phyloP scores from a whole-genome alignment of 2,797 vertebrate genomes.

The Columba guinea region DNA sequence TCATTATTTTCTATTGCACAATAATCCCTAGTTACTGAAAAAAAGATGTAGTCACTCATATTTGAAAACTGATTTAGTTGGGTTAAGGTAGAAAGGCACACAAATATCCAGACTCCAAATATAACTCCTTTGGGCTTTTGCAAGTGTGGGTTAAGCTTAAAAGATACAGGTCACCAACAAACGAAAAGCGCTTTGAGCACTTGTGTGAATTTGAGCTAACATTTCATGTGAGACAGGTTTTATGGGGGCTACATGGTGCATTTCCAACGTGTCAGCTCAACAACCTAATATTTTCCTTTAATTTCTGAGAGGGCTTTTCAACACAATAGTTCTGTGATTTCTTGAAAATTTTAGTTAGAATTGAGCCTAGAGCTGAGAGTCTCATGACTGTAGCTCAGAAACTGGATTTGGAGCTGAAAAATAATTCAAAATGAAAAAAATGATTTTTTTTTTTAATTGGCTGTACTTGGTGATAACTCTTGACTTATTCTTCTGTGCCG shows the following conservation, averaged over 20 bases:
- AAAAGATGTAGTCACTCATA: background rate
- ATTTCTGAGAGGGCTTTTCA: slow-evolving; percentile 43
- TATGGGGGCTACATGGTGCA: slow-evolving; percentile 11
- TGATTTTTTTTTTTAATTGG: slow-evolving; percentile 27
- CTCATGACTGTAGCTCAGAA: slow-evolving; percentile 54
- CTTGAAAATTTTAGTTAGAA: slow-evolving; percentile 52
- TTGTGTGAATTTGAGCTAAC: slow-evolving; percentile 18
- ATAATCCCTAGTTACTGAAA: background rate
- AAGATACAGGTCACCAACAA: slow-evolving; percentile 40
- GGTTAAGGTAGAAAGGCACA: background rate
- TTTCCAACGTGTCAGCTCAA: slow-evolving; percentile 39
- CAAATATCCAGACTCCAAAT: background rate
- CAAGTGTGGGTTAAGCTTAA: slow-evolving; percentile 36
- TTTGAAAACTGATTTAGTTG: background rate
- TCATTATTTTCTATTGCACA: background rate
- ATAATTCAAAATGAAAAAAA: slow-evolving; percentile 46
- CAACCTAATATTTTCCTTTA: slow-evolving; percentile 48
- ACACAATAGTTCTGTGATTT: slow-evolving; percentile 33
- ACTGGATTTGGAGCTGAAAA: slow-evolving; percentile 65
- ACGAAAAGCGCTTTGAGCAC: background rate
- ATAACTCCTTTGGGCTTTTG: background rate
- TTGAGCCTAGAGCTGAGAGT: slow-evolving; percentile 50
- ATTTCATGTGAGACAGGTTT: slow-evolving; percentile 27
- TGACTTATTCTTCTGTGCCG: slow-evolving; percentile 40
- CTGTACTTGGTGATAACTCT: slow-evolving; percentile 49